A percentile compares a stretch with the other conserved stretches of the same genome.
Evolutionary conservation across 1,140 invertebrate species (phyloP).

Genomic region (Nymphalis io): DNA sequence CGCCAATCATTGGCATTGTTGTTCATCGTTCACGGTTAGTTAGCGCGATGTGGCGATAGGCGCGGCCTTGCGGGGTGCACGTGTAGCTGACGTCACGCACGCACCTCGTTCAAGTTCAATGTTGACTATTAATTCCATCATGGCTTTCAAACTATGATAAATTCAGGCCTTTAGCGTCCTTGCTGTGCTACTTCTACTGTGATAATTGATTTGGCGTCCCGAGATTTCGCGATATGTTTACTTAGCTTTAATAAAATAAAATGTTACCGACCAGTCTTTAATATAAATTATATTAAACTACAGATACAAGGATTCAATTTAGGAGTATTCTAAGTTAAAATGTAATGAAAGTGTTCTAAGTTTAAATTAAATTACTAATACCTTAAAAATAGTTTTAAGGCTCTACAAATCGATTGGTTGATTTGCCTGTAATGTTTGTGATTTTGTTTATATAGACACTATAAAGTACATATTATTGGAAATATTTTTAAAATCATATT

Average conservation of each 20-base stretch:
- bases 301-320: too few species aligned
- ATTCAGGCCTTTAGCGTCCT: neutral
- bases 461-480: too few species aligned
- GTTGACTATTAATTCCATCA: conserved; percentile 71
- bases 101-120: conserved; percentile 77
- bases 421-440: neutral
- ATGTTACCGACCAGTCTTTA: neutral
- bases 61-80: conserved; percentile 62
- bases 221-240: neutral
- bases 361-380: too few species aligned
- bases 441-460: neutral
- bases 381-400: neutral
- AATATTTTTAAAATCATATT: too few species aligned
- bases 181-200: neutral
- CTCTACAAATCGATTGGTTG: neutral
- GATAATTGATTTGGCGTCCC: neutral
- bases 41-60: conserved; percentile 53
- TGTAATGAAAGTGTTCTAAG: too few species aligned
- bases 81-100: conserved; percentile 68
- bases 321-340: too few species aligned
- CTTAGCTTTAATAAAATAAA: neutral
- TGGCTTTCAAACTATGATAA: conserved; percentile 37
- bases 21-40: conserved; percentile 41
- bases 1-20: conserved; percentile 25
- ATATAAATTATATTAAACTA: too few species aligned